Conservation (phyloP, 1,140 invertebrate genomes). For the Halesus radiatus region DNA sequence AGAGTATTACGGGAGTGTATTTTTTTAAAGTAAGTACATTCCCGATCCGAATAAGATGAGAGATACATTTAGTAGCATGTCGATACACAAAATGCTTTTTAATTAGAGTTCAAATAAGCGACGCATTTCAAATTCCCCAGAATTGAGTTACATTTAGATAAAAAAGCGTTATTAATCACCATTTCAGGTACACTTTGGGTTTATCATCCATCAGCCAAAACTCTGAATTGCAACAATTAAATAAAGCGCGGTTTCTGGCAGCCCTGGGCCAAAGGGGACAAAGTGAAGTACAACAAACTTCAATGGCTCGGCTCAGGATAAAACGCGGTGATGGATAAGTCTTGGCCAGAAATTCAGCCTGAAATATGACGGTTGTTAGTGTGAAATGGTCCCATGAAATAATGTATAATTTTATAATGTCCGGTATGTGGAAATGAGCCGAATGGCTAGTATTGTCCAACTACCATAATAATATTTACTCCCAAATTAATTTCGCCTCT, state of each 20-base stretch:
- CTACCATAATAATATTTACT: neutral
- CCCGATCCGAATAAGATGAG: no score
- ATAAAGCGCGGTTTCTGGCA: neutral
- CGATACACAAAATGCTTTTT: no score
- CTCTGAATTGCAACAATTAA: no score
- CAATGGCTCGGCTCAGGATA: slow-evolving; percentile 2
- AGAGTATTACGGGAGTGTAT: no score
- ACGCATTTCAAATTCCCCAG: no score
- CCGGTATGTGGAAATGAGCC: neutral
- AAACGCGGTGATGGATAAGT: slow-evolving; percentile 14
- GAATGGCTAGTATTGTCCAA: neutral
- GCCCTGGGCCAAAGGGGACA: neutral
- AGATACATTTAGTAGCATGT: no score
- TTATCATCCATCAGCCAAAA: no score
- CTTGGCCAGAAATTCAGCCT: slow-evolving; percentile 14
- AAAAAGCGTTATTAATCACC: no score
- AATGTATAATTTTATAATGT: slow-evolving; percentile 22
- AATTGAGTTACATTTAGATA: no score
- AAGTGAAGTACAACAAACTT: neutral
- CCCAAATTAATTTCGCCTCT: slow-evolving; percentile 18
- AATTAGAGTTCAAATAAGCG: no score
- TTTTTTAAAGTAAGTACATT: no score
- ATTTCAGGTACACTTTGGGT: no score
- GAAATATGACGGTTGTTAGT: slow-evolving; percentile 9
- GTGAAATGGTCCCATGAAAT: slow-evolving; percentile 13